These are phyloP conservation scores for Phalloptychus januarius DNA, from an alignment of 2,797 vertebrate species.

Conservation along the genomic window DNA sequence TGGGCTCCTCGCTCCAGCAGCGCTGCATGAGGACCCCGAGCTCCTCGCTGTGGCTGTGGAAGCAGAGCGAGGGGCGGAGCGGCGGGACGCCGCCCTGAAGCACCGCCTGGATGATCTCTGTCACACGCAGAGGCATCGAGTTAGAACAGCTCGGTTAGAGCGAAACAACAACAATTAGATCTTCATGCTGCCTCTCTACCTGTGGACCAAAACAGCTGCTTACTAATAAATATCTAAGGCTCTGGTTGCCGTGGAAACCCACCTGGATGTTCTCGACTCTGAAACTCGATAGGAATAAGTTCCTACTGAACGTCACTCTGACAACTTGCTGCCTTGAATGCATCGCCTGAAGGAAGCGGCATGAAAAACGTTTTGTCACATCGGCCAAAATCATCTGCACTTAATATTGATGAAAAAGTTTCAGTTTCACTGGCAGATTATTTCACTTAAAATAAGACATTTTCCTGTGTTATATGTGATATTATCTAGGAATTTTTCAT, in stretches of 20 bases:
- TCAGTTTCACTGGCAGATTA: no score
- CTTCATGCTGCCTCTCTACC: background rate
- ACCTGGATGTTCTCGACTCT: background rate
- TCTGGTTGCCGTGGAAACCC: background rate
- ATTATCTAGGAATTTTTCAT: no score
- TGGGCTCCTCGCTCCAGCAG: slow-evolving; percentile 89
- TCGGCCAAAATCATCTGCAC: background rate
- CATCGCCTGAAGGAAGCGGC: background rate
- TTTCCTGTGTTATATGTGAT: no score
- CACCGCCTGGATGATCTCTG: slow-evolving; percentile 85
- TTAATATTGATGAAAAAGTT: no score
- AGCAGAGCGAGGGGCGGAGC: slow-evolving; percentile 83
- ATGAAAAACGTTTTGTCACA: background rate
- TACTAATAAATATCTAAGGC: background rate
- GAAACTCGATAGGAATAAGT: background rate
- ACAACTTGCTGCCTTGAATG: background rate
- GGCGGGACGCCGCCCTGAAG: slow-evolving; percentile 40
- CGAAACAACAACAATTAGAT: no score
- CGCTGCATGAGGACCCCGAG: slow-evolving; percentile 89
- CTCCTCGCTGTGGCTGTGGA: slow-evolving; percentile 87
- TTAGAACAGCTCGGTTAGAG: background rate
- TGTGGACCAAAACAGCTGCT: background rate
- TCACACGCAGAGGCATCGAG: background rate
- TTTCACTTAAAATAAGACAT: no score
- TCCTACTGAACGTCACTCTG: background rate